Evolutionary conservation across 2,888 invertebrate species (phyloP), one percentile per base, ranked within the genome.

Genomic region (Drosophila fungiperda): DNA sequence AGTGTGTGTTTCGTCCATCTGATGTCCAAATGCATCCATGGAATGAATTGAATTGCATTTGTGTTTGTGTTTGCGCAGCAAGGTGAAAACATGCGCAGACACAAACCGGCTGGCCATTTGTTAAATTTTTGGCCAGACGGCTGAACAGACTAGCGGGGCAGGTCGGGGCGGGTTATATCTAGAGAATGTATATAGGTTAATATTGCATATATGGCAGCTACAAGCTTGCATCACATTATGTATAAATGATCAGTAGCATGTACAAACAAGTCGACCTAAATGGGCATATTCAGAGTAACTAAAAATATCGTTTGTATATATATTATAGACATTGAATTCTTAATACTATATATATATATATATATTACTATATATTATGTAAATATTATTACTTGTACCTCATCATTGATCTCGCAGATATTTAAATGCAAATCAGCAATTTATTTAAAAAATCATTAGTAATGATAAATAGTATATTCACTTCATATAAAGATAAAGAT

Each of bases 41-140:
- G 66, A 80, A 86, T 78, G 83, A 88, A 83, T 88, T 86, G 76
- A 83, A 84, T 79, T 72, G 78, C 86, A 65, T 86, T 83, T 86
- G 81, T 83, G 80, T 83, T 87, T 83, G 85, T 83, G 81, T 88
- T 88, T 84, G 87, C 71, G 76, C 89, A 86, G 73, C 81, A 80
- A 88, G 81, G 83, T 83, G 83, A 83, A 88, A 86, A 88, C 80
- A 85, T 70, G 66, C 65, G 60, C 68, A 69, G 78, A 74, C 74
- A 72, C 48, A 73, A 53, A 15, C 63, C 53, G 29, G 54, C 42
- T 70, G 61, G 26, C 29, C 53, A 63, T 67, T 61, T 60, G 23
- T 42, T 38, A 26, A 70, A 42, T 66, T 75, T 63, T 57, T 15
- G 60, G 52, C 53, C 80, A 68, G 65, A 74, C 75, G 69, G 62